A percentile compares a stretch with the other conserved stretches of the same genome.
phyloP scores from a whole-genome alignment of 2,113 vertebrate genomes.

The Uria aalge region DNA sequence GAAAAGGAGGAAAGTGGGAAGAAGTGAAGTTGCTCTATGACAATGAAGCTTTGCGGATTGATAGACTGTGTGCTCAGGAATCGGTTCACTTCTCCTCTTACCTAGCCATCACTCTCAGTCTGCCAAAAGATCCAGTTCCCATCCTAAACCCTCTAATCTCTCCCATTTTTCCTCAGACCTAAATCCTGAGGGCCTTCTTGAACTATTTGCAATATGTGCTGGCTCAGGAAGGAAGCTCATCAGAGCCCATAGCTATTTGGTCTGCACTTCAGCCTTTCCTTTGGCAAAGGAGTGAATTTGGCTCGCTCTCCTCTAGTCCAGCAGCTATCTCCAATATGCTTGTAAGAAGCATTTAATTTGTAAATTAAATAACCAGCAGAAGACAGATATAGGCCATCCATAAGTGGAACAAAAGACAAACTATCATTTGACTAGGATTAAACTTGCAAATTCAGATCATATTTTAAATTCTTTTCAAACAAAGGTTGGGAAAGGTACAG shows the following conservation, averaged over 20 bases:
- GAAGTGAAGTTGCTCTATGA: not conserved
- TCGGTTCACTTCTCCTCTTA: not conserved
- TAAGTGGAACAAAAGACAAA: not conserved
- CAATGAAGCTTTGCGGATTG: rapidly evolving
- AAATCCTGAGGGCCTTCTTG: not conserved
- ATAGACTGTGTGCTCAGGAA: not conserved
- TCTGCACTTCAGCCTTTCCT: not conserved
- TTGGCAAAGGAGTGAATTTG: not conserved
- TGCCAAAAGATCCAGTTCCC: not conserved
- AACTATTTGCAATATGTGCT: not conserved
- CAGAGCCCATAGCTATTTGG: not conserved
- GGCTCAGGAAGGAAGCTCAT: not conserved
- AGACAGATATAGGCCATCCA: not conserved
- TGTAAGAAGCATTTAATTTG: not conserved
- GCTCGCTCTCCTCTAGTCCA: not conserved
- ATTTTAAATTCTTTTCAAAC: not conserved
- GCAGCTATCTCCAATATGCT: not conserved
- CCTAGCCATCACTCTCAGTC: not conserved
- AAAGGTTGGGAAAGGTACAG: not conserved
- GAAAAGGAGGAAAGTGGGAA: not conserved
- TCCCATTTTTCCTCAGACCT: not conserved
- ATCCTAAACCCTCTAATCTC: not conserved
- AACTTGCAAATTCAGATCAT: not conserved
- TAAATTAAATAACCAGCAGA: not conserved
- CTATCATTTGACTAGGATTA: not conserved